Evolutionary conservation across 2,888 invertebrate genomes (phyloP), one percentile per base, ranked within the genome.

Genomic region (Ptychoptera albimana): DNA sequence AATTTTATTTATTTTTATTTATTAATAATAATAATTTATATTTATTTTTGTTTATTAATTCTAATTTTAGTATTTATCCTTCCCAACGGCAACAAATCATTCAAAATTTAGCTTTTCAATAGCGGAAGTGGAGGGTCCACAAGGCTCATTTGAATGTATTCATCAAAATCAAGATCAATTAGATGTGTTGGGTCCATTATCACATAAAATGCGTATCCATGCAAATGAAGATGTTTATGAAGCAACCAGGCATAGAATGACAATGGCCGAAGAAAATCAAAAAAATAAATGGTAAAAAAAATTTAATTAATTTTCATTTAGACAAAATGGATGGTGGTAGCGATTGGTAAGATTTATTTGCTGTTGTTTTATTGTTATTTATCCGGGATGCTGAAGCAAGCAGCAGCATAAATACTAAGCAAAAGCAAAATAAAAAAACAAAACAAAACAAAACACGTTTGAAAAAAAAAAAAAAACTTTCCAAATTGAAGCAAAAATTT

Each of bases 151-250:
- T 69, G 92, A 93, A 69, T 93, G 92, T 68, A 78, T 93, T 59
- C 75, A 77, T 57, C 82, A 84, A 63, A 73, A 70, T 57, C 71
- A 69, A 55, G 73, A 60, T 60, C 75, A 77, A 51, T 70, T 89
- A 65, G 82, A 84, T 67, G 79, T 81, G 56, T 77, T 91, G 68
- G 94, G 93, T 54, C 75, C 84, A 53, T 73, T 94, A 68, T 80
- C 82, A 56, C 77, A 82, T 63, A 85, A 86, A 64, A 84, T 94
- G 77, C 81, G 88, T 52, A 83, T 94, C 55, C 86, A 85, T 63
- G 94, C 94, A 57, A 93, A 89, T 60, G 93, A 93, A 60, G 93
- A 94, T 72, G 86, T 91, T 48, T 94, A 93, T 69, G 88, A 88
- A 68, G 80, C 83, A 56, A 94, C 94, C 53, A 77, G 82, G 68